These are phyloP conservation scores for Dendrocopos noguchii DNA, from an alignment of 2,113 vertebrate species.

Conservation along the genomic window DNA sequence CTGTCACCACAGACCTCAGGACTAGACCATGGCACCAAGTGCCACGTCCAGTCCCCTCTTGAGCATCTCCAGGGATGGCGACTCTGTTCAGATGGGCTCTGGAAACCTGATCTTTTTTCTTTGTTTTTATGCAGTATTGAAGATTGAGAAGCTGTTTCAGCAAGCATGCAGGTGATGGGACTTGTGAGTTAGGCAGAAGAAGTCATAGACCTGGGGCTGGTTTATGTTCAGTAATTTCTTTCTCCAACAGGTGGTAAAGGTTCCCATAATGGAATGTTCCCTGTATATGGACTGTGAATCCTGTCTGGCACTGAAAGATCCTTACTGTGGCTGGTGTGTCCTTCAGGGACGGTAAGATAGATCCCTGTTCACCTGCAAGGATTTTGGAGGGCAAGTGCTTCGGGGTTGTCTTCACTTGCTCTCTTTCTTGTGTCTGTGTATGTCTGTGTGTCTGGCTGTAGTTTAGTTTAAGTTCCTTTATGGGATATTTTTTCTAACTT, in stretches of 20 bases:
- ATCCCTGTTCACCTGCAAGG: not conserved
- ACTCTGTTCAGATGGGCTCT: not conserved
- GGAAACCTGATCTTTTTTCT: not conserved
- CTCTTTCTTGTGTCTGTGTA: not conserved
- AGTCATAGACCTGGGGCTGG: not conserved
- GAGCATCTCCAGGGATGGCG: no score
- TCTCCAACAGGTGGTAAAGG: conserved; percentile 84
- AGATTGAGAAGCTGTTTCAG: not conserved
- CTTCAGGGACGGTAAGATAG: conserved; percentile 91
- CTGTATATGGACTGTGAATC: conserved; percentile 86
- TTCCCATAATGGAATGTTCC: conserved; percentile 92
- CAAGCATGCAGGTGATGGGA: not conserved
- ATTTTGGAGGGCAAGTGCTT: not conserved
- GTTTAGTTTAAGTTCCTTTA: not conserved
- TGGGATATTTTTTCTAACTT: not conserved
- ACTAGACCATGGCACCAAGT: no score
- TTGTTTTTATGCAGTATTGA: not conserved
- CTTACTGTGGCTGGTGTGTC: conserved; percentile 98
- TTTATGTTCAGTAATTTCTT: not conserved
- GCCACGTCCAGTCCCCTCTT: no score
- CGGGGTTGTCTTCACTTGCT: not conserved
- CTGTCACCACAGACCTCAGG: no score
- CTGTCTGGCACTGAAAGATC: conserved; percentile 89
- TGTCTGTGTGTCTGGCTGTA: not conserved
- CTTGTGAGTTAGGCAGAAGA: not conserved